A percentile compares a stretch with the other conserved stretches of the same genome.
phyloP scores from a whole-genome alignment of 2,888 invertebrate species.

The Meliscaeva auricollis region DNA sequence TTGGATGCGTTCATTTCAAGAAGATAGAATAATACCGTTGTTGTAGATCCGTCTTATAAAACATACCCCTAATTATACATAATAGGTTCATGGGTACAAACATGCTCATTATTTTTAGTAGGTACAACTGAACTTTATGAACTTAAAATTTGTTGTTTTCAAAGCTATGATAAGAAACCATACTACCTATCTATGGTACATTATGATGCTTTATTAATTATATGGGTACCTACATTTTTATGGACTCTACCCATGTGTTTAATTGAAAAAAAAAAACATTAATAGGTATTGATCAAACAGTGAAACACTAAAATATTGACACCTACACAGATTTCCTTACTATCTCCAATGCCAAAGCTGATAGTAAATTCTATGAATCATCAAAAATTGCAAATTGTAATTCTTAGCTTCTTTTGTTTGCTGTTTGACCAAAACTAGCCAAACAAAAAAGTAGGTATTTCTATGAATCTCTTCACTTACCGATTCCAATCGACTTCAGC shows the following conservation, averaged over 20 bases:
- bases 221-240: neutral
- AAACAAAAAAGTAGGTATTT: neutral
- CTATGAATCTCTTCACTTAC: slow-evolving; percentile 75
- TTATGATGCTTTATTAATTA: too few relatives aligned
- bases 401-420: too few relatives aligned
- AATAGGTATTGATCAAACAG: slow-evolving; percentile 12
- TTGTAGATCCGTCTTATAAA: too few relatives aligned
- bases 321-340: neutral
- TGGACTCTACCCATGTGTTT: neutral
- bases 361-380: slow-evolving; percentile 14
- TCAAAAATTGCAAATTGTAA: neutral
- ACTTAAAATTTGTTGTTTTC: neutral
- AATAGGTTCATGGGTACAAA: too few relatives aligned
- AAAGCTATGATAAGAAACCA: neutral
- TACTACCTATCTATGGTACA: too few relatives aligned
- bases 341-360: neutral
- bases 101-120: neutral
- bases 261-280: neutral
- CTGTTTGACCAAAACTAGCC: neutral
- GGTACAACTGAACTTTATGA: neutral
- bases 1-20: too few relatives aligned
- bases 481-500: slow-evolving; percentile 82
- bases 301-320: neutral
- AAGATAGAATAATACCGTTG: too few relatives aligned
- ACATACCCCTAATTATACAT: too few relatives aligned